These are phyloP conservation scores for Catalaphyllia jardinei DNA, from an alignment of 64 coral and sea anemone species.

Conservation along the genomic window DNA sequence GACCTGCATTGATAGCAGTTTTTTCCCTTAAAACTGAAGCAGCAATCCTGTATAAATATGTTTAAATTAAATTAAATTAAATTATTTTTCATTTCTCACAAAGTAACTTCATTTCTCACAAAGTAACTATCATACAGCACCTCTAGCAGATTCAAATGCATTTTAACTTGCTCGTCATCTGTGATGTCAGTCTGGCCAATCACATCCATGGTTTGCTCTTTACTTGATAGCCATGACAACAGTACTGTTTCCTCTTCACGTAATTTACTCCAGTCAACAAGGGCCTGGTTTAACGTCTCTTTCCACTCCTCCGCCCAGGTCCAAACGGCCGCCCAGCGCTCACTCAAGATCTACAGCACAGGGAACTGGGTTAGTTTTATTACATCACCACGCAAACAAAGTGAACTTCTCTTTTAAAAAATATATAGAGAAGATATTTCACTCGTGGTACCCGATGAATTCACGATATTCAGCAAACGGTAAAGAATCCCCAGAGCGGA, in stretches of 20 bases:
- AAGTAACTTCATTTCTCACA: background rate
- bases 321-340: constrained; percentile 88
- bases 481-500: no score
- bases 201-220: constrained; percentile 55
- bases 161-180: constrained; percentile 52
- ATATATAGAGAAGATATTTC: no score
- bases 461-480: no score
- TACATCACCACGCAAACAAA: no score
- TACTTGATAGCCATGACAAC: constrained; percentile 60
- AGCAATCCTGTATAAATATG: no score
- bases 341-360: constrained; percentile 40
- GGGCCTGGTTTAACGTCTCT: constrained; percentile 42
- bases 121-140: background rate
- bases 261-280: constrained; percentile 74
- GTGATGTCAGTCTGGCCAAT: constrained; percentile 72
- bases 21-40: no score
- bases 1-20: no score
- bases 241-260: constrained; percentile 30
- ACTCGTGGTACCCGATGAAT: no score
- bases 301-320: constrained; percentile 88
- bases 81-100: no score
- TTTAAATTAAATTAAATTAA: no score
- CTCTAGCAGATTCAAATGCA: constrained; percentile 58
- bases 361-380: no score
- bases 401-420: no score